Evolutionary conservation across 2,797 vertebrate species (phyloP), one percentile per base, ranked within the genome.

Genomic region (Antrozous pallidus): DNA sequence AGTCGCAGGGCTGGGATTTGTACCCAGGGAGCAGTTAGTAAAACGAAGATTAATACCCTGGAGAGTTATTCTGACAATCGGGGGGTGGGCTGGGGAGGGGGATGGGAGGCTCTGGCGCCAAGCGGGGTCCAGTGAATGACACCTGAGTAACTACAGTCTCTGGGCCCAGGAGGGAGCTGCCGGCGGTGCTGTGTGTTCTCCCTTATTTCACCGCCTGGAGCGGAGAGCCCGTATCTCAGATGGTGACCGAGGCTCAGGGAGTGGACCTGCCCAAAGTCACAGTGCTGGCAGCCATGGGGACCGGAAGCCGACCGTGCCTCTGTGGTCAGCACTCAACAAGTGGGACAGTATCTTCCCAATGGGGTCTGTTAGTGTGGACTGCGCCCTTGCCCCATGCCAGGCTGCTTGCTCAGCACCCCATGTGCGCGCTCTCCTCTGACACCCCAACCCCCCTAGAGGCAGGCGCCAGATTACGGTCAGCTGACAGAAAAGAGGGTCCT

Each of bases 351-450:
- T 36, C 79, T 86, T 67, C 3, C 31, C 86, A 73, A 69, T 3
- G 0, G 0, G 8, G 26, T n/a, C 28, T 3, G 3, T 45, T 20
- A 12, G 36, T 5, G n/a, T 85, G 26, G 17, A 4, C 3, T 6
- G 38, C 36, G 67, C 51, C 12, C 28, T 20, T 42, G 42, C 58
- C 2, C 18, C 3, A 3, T 20, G 65, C 47, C 65, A n/a, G 90
- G 65, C 47, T 26, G 6, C 4, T 18, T 38, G 61, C 47, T 58
- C 17, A 18, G 91, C 6, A 5, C 74, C 26, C 22, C 28, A 1
- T 2, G 28, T 16, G 42, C 91, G 7, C 6, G 40, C n/a, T n/a
- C n/a, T n/a, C n/a, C n/a, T n/a, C n/a, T n/a, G n/a, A n/a, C n/a
- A n/a, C n/a, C n/a, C n/a, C n/a, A n/a, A n/a, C n/a, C n/a, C n/a